These are phyloP conservation scores for Caenorhabditis wallacei DNA, from an alignment of 2,888 invertebrate genomes.

Conservation along the genomic window DNA sequence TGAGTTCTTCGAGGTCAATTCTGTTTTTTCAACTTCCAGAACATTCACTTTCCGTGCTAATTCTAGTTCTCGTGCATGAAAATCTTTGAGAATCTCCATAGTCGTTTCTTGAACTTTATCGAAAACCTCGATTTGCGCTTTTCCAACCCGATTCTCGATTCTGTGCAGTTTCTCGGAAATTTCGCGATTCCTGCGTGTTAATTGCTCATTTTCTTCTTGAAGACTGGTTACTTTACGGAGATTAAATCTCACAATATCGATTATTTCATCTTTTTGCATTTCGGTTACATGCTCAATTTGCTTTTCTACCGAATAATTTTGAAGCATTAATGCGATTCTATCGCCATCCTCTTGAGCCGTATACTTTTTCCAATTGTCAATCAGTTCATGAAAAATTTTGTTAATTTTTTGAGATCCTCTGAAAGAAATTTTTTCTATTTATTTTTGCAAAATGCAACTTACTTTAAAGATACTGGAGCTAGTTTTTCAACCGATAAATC, in stretches of 20 bases:
- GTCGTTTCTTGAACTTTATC: conserved; percentile 35
- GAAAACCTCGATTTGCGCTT: conserved; percentile 49
- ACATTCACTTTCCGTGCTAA: conserved; percentile 23
- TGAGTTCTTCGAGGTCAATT: conserved; percentile 9
- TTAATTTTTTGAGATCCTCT: conserved; percentile 48
- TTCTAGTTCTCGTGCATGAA: conserved; percentile 43
- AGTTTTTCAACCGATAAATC: conserved; percentile 15
- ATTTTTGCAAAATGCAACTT: neutral
- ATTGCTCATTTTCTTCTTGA: conserved; percentile 46
- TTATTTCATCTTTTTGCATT: conserved; percentile 34
- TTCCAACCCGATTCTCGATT: conserved; percentile 45
- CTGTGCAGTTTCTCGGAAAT: conserved; percentile 41
- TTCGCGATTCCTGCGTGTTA: conserved; percentile 26
- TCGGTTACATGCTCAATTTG: conserved; percentile 23
- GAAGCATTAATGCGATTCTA: conserved; percentile 15
- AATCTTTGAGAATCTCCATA: conserved; percentile 45
- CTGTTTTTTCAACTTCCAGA: neutral
- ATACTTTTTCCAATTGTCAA: conserved; percentile 45
- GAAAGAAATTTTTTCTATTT: neutral
- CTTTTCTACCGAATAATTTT: conserved; percentile 47
- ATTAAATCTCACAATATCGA: conserved; percentile 33
- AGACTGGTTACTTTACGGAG: conserved; percentile 44
- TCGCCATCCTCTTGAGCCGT: conserved; percentile 38
- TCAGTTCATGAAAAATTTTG: conserved; percentile 35
- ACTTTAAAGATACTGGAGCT: conserved; percentile 42